Percentiles rank a stretch among this genome's conserved stretches.
phyloP scores from a whole-genome alignment of 2,797 vertebrate genomes.

The Enteromius anoplus region DNA sequence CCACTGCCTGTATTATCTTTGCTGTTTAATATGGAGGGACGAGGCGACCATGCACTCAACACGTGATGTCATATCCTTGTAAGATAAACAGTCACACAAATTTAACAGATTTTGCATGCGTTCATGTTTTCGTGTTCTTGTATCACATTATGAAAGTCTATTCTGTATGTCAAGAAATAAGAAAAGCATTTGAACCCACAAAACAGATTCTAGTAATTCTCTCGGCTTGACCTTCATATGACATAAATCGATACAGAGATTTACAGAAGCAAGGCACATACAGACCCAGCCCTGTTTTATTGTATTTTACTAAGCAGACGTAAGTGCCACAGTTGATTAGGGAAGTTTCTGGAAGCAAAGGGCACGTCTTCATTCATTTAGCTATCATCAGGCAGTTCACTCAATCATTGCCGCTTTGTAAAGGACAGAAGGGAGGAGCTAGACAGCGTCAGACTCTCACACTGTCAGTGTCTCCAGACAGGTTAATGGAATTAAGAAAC shows the following conservation, averaged over 20 bases:
- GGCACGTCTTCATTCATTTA: conserved; percentile 34
- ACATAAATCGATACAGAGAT: conserved; percentile 21
- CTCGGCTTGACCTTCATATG: conserved; percentile 30
- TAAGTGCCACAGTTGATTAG: conserved; percentile 36
- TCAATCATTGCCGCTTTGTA: conserved; percentile 43
- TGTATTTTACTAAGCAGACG: conserved; percentile 9
- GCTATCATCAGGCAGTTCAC: conserved; percentile 32
- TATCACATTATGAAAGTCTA: background rate
- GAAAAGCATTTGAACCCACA: background rate
- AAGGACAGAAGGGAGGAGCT: conserved; percentile 32
- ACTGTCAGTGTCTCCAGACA: conserved; percentile 65
- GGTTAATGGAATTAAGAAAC: conserved; percentile 71
- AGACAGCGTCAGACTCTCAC: conserved; percentile 59
- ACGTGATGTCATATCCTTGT: conserved; percentile 73
- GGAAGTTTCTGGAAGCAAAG: conserved; percentile 37
- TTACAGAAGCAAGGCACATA: conserved; percentile 9
- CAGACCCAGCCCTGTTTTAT: conserved; percentile 1
- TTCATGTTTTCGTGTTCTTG: background rate
- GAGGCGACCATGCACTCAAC: conserved; percentile 72
- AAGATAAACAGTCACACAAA: background rate
- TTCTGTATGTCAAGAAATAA: conserved; percentile 17
- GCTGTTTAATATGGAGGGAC: conserved; percentile 70
- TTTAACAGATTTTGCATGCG: background rate
- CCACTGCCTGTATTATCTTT: conserved; percentile 61
- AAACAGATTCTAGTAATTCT: conserved; percentile 15